Conservation (phyloP, 2,888 invertebrate genomes). For the Selenia dentaria region DNA sequence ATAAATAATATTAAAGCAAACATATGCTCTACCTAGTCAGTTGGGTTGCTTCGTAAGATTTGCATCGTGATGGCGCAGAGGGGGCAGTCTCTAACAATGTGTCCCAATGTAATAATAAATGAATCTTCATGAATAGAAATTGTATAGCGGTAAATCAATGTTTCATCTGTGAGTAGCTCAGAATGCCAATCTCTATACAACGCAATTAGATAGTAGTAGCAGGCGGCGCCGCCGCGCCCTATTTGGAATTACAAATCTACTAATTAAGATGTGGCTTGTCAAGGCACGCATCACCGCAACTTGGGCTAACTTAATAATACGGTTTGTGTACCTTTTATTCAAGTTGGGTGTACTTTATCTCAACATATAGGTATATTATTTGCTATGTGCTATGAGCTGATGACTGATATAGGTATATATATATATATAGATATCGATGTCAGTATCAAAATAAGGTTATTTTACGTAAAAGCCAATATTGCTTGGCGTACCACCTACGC, state of each 20-base stretch:
- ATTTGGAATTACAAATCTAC: slow-evolving; percentile 57
- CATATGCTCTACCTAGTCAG: no score
- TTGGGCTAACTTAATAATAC: slow-evolving; percentile 12
- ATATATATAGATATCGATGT: no score
- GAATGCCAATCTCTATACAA: slow-evolving; percentile 32
- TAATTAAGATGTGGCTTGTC: slow-evolving; percentile 46
- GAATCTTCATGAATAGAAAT: slow-evolving; percentile 41
- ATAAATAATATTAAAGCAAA: no score
- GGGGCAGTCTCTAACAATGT: no score
- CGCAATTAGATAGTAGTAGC: slow-evolving; percentile 32
- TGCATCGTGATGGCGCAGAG: no score
- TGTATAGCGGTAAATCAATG: slow-evolving; percentile 34
- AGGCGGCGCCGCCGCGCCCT: slow-evolving; percentile 30
- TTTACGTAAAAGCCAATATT: slow-evolving; percentile 3
- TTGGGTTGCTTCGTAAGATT: no score
- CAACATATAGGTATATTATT: no score
- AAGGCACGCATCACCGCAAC: slow-evolving; percentile 35
- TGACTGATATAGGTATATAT: no score
- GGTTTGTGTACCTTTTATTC: neutral
- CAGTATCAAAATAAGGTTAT: no score
- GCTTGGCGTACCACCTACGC: slow-evolving; percentile 4
- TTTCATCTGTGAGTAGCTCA: slow-evolving; percentile 36
- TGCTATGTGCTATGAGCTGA: no score
- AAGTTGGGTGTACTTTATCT: neutral
- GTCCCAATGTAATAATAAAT: no score